Evolutionary conservation across 2,888 invertebrate species (phyloP).

Genomic region (Aphidoletes aphidimyza): DNA sequence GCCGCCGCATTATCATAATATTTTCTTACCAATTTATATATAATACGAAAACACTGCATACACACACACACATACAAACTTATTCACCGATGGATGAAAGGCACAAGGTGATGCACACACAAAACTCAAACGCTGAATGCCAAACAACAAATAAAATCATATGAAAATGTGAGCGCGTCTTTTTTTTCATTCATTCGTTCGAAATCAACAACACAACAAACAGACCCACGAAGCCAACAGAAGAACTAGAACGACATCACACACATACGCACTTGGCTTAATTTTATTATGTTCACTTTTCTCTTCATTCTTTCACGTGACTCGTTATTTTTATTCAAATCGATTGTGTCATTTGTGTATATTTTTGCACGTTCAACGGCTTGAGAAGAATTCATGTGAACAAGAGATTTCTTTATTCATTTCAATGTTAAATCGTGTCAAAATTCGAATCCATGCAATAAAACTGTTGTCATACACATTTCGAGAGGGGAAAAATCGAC

Average conservation of each 20-base stretch:
- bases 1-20: slow-evolving; percentile 46
- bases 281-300: slow-evolving; percentile 29
- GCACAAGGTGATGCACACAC: slow-evolving; percentile 44
- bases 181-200: background rate
- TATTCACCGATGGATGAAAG: background rate
- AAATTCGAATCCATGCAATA: background rate
- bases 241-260: background rate
- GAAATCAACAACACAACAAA: too few relatives aligned
- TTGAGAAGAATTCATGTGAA: background rate
- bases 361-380: background rate
- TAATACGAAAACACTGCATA: slow-evolving; percentile 14
- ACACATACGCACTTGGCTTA: slow-evolving; percentile 45
- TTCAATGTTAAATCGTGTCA: background rate
- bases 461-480: too few relatives aligned
- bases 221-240: background rate
- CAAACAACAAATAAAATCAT: slow-evolving; percentile 39
- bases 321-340: background rate
- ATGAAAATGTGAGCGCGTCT: background rate
- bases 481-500: too few relatives aligned
- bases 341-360: background rate
- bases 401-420: background rate
- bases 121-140: background rate
- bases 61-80: background rate
- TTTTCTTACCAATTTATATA: slow-evolving; percentile 42
- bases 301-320: background rate